Conservation (phyloP, 2,888 invertebrate genomes). For the Hyppa rectilinea region DNA sequence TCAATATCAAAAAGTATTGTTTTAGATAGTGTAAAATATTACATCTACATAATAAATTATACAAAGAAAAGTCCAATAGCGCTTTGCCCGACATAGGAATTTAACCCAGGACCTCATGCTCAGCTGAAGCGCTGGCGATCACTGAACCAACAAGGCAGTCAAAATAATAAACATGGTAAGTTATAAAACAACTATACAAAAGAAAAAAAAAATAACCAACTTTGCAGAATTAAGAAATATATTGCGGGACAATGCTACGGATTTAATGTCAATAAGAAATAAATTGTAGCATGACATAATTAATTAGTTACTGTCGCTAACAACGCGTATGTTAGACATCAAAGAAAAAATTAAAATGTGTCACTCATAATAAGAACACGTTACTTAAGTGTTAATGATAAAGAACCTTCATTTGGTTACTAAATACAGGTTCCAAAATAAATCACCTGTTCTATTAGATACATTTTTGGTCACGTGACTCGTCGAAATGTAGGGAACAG, state of each 20-base stretch:
- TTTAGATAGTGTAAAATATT: neutral
- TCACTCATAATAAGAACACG: constrained; percentile 19
- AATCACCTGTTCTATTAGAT: too few species aligned
- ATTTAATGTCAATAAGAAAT: constrained; percentile 7
- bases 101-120: too few species aligned
- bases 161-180: too few species aligned
- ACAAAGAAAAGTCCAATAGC: too few species aligned
- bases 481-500: too few species aligned
- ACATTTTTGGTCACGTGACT: too few species aligned
- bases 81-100: too few species aligned
- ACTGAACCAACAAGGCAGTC: too few species aligned
- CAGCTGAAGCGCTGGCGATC: too few species aligned
- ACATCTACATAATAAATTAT: neutral
- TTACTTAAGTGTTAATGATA: too few species aligned
- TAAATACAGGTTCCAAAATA: too few species aligned
- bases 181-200: constrained; percentile 4
- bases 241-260: neutral
- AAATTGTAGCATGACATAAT: neutral
- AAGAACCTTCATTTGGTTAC: too few species aligned
- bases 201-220: neutral
- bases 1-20: neutral
- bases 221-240: constrained; percentile 9
- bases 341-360: constrained; percentile 43
- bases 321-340: constrained; percentile 38
- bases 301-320: constrained; percentile 25